phyloP scores from a whole-genome alignment of 2,888 invertebrate species.

The Erynnis tages region DNA sequence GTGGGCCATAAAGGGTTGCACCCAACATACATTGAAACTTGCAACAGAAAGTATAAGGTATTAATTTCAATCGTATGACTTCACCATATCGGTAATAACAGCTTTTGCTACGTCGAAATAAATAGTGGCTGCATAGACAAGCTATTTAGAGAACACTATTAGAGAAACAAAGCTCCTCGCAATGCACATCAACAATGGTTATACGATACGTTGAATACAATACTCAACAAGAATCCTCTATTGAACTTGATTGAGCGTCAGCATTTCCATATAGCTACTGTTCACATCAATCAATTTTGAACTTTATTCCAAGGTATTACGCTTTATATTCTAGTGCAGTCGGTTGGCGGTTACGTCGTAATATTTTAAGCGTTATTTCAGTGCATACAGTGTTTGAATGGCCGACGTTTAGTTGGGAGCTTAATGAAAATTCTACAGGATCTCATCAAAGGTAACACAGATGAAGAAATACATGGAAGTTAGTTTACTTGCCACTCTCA shows the following conservation, averaged over 20 bases:
- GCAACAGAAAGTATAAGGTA: no score
- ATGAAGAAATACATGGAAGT: not conserved
- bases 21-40: no score
- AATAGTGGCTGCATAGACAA: no score
- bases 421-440: constrained; percentile 33
- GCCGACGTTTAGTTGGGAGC: constrained; percentile 31
- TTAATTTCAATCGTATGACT: no score
- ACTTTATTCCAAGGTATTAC: not conserved
- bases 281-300: not conserved
- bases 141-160: constrained; percentile 2
- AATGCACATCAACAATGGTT: constrained; percentile 34
- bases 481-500: no score
- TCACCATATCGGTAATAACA: no score
- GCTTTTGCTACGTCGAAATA: no score
- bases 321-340: not conserved
- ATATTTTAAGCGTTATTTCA: constrained; percentile 23
- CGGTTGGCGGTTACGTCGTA: constrained; percentile 2
- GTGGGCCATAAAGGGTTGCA: no score
- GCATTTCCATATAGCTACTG: constrained; percentile 8
- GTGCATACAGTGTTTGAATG: constrained; percentile 29
- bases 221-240: constrained; percentile 36
- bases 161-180: constrained; percentile 20
- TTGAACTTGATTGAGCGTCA: constrained; percentile 16
- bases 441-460: constrained; percentile 3
- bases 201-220: constrained; percentile 34